phyloP scores from a whole-genome alignment of 2,797 vertebrate species.

The Pterois miles region DNA sequence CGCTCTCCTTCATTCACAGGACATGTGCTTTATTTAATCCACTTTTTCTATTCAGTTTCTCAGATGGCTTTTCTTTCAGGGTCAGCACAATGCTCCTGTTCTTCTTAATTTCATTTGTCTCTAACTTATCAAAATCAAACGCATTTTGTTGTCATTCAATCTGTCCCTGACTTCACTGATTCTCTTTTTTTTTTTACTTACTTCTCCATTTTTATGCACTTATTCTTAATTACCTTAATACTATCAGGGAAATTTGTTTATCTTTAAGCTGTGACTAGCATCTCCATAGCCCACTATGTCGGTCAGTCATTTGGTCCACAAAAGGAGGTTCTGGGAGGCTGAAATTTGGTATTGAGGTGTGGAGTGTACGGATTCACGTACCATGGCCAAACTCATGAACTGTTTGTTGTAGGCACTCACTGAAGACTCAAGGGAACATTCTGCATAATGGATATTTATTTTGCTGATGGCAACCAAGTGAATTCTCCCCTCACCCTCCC shows the following conservation, averaged over 20 bases:
- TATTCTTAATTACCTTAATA: background rate
- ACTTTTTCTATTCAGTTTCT: slow-evolving; percentile 1
- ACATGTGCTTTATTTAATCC: slow-evolving; percentile 2
- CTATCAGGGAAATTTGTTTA: background rate
- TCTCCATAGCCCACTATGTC: background rate
- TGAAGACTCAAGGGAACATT: background rate
- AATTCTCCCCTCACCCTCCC: too few species aligned
- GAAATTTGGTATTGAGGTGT: too few species aligned
- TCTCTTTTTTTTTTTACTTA: background rate
- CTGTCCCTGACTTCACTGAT: background rate
- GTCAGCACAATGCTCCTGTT: background rate
- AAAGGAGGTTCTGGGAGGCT: background rate
- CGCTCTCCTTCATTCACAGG: slow-evolving; percentile 1
- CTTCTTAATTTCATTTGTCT: background rate
- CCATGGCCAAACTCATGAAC: background rate
- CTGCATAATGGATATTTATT: too few species aligned
- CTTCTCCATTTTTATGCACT: background rate
- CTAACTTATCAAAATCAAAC: background rate
- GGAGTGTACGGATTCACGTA: too few species aligned
- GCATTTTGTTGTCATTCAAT: background rate
- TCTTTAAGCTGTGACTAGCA: too few species aligned
- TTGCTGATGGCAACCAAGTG: too few species aligned
- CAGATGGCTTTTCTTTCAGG: background rate
- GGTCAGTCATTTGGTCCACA: too few species aligned
- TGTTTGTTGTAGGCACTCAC: background rate